Base-by-base conservation (phyloP, 2,888 invertebrate genomes). In the Caradrina kadenii region DNA sequence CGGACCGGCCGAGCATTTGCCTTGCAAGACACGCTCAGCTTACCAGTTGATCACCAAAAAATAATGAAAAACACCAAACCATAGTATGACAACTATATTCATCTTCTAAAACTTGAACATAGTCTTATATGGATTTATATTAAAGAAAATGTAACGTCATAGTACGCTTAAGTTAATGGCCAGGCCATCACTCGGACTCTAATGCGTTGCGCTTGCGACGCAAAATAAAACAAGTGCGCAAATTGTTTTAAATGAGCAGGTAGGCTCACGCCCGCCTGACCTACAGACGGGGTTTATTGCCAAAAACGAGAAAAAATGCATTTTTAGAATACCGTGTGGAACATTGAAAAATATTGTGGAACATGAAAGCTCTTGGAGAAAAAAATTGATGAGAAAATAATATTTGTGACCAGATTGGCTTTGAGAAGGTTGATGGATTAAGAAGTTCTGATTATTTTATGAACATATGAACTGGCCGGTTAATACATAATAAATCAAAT, bases 211-310 rank as follows among this genome's bases (percentile, higher is more conserved):
- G 87, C 86, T 58, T 61, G 56, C 85, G 87, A 87, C 87, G 82
- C 77, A 88, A 92, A 92, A 92, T 84, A 92, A 91, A 88, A 91
- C 84, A 87, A 91, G 87, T 88, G 87, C 86, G 87, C 90, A 94
- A 95, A 95, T 95, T 95, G 94, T 94, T 95, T 95, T 93, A 95
- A 95, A 95, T 94, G 93, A 86, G 89, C 94, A 94, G 94, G 93
- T 93, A 93, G 91, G 91, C 89, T 87, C 90, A 85, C 90, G 92
- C 89, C 91, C 91, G 93, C 80, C 88, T 95, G 95, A 95, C 94
- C 95, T 93, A 95, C 95, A 95, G 93, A 93, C 94, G 85, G 88
- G 73, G 86, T 81, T 89, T 91, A 91, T 90, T 88, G 88, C 88
- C 86, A 83, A 92, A 93, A 93, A 93, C 86, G 86, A 87, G 81